Evolutionary conservation across 2,888 invertebrate genomes (phyloP), one percentile per base, ranked within the genome.

Genomic region (Temnothorax ravouxi): DNA sequence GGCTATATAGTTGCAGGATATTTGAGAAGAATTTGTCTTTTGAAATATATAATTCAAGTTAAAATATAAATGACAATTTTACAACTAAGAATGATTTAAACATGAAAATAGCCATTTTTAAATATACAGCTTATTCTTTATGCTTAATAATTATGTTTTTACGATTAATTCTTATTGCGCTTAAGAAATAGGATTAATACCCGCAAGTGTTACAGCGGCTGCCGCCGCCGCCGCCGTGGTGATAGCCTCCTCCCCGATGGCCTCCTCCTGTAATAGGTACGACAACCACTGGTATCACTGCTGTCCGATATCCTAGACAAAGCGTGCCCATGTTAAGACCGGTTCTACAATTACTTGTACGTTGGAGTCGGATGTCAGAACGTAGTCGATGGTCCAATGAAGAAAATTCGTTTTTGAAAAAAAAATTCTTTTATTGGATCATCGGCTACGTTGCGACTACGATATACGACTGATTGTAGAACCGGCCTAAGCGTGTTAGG

Each of bases 201-300:
- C 79, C 87, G 76, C 92, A 92, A 41, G 87, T 85, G 25, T n/a
- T 84, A 56, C 90, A 92, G 21, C 41, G 0, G 5, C 89, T 88
- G 52, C 88, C 84, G 52, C 83, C 84, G 29, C 82, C 77, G 2
- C 61, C 56, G 1, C 81, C n/a, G 9, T 2, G 29, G 6, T 72
- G 83, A 50, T 87, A 69, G 8, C 66, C 72, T 1, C 82, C 85
- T 15, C 56, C 54, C 0, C 11, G n/a, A 50, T 54, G 76, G 41
- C 29, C 52, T 9, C 67, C 67, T 69, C 61, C 89, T 89, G 82
- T 25, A 83, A 90, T 74, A 50, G 86, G 84, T 85, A 89, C 13
- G 41, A 89, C 41, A 61, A 88, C 56, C 38, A 87, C 61, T 1
- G 85, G 84, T 71, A 86, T 38, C 52, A 81, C 64, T 41, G 52